Evolutionary conservation across 2,888 invertebrate genomes (phyloP).

Genomic region (Cotesia congregata): DNA sequence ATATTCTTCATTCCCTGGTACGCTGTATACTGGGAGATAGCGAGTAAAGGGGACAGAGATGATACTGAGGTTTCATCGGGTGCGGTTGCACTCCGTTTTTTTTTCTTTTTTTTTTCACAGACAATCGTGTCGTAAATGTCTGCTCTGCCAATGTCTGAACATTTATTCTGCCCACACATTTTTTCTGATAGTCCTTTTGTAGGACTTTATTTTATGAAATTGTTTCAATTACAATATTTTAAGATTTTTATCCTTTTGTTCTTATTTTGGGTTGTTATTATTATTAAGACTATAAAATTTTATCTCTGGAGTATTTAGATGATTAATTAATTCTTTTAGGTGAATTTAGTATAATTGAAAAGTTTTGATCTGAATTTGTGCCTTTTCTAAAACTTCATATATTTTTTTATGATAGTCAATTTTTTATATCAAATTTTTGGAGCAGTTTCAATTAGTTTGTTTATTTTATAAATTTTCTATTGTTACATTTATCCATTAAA

Average conservation of each 20-base stretch:
- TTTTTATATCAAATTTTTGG: too few relatives aligned
- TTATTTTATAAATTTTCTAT: too few relatives aligned
- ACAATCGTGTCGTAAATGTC: neutral
- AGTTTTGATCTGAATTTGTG: too few relatives aligned
- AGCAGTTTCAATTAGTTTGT: too few relatives aligned
- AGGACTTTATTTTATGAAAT: neutral
- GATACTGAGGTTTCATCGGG: slow-evolving; percentile 11
- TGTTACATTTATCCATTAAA: too few relatives aligned
- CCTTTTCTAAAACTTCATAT: too few relatives aligned
- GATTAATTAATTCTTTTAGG: too few relatives aligned
- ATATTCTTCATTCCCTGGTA: slow-evolving; percentile 8
- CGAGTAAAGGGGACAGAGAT: slow-evolving; percentile 8
- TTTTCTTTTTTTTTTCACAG: neutral
- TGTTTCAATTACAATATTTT: neutral
- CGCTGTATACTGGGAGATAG: neutral
- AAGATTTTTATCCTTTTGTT: neutral
- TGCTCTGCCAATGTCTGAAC: neutral
- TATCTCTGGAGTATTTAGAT: too few relatives aligned
- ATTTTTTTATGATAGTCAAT: too few relatives aligned
- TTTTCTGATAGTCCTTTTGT: neutral
- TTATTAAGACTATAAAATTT: too few relatives aligned
- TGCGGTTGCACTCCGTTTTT: slow-evolving; percentile 13
- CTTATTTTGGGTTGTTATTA: neutral
- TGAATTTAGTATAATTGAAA: too few relatives aligned
- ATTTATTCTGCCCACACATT: neutral